Evolutionary conservation across 2,888 invertebrate genomes (phyloP), one percentile per base, ranked within the genome.

Genomic region (Gasteruption jaculator): DNA sequence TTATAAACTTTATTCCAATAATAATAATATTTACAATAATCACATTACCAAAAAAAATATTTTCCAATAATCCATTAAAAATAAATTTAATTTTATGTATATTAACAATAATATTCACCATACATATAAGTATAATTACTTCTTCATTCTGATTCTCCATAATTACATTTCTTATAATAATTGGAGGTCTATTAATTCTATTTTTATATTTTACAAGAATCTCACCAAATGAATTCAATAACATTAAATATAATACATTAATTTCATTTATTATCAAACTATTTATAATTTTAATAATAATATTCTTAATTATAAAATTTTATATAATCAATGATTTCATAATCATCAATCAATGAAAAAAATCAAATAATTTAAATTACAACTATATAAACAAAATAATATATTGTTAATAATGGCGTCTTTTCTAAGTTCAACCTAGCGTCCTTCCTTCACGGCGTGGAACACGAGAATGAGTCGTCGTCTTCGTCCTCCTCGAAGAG

Each of bases 151-250:
- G 73, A 49, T 74, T 77, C 58, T 77, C 77, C 0, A 79, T 79
- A 68, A 77, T 81, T 63, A 57, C 80, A 73, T 79, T 81, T 60
- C 58, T 81, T 71, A 74, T 78, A 56, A 79, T 81, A 65, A 58
- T 82, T 64, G 79, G 82, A 14, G 81, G 81, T 11, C 70, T 83
- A 74, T 54, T 83, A 73, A 75, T 83, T 6, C 54, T 82, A 72
- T 81, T 82, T 72, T 74, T 81, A 67, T 83, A 82, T 66, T 75
- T 82, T 3, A 76, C 78, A 42, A 80, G 79, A 39, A 43, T 57
- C 66, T 77, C 78, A 0, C 78, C 77, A 11, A 81, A 81, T 72
- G 78, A 80, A 77, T 69, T 76, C 71, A 77, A 79, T 65, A 61
- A 72, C 69, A 52, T 56, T 48, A 60, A 45, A 48, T 38, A 52